A percentile compares a stretch with the other conserved stretches of the same genome.
These are phyloP conservation scores for Neopipo cinnamomea DNA, from an alignment of 2,113 vertebrate genomes.

Conservation along the genomic window DNA sequence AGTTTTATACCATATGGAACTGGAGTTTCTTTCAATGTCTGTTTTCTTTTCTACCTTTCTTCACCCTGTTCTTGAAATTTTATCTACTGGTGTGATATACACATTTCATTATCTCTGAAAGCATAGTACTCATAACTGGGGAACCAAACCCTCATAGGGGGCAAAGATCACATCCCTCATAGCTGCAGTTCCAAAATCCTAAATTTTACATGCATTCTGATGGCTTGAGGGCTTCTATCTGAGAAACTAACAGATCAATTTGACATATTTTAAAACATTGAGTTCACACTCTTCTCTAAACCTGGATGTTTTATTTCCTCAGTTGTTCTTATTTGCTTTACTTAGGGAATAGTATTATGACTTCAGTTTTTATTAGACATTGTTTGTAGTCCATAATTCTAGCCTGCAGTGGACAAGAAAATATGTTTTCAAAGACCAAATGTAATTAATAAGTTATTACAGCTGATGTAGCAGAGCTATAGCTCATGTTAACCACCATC, in stretches of 20 bases:
- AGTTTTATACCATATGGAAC: not conserved
- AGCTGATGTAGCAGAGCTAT: not conserved
- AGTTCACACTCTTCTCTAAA: not conserved
- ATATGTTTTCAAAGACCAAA: not conserved
- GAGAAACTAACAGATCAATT: not conserved
- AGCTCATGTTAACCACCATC: not conserved
- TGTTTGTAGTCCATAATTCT: not conserved
- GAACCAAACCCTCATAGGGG: not conserved
- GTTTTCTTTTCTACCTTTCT: not conserved
- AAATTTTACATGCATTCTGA: not conserved
- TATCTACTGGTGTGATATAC: not conserved
- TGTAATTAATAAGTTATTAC: not conserved
- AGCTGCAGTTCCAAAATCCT: not conserved
- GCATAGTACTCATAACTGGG: not conserved
- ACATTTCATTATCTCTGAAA: not conserved
- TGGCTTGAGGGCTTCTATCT: not conserved
- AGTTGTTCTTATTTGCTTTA: not conserved
- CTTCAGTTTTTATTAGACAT: not conserved
- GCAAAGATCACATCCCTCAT: accelerated
- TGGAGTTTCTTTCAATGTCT: not conserved
- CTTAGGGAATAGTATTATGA: not conserved
- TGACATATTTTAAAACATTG: not conserved
- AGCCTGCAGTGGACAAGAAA: not conserved
- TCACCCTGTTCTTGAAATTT: not conserved
- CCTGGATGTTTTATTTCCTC: not conserved